Evolutionary conservation across 1,140 invertebrate species (phyloP), one percentile per base, ranked within the genome.

Genomic region (Saccostrea echinata): DNA sequence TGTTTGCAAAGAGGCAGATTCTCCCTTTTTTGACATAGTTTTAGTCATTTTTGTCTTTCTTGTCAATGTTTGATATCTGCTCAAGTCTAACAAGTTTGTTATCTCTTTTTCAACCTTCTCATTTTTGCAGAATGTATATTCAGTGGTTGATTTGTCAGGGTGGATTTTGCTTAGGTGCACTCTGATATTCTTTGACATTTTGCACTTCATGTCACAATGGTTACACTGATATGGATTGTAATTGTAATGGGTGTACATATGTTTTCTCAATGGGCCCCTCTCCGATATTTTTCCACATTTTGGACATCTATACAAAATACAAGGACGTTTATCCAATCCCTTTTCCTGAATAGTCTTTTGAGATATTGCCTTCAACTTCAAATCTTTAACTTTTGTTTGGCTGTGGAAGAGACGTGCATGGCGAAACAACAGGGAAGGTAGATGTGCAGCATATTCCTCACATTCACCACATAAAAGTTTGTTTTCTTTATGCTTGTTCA

Each of bases 191-290:
- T 76, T 87, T 85, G 18, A n/a, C 52, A 43, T 71, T 30, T 83
- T 85, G 6, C 84, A 85, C 51, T 85, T 87, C 55, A 85, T 71
- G 9, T 83, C 61, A 57, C 88, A 89, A 27, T 87, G 64, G 2
- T 81, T 68, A 84, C 86, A 88, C 9, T 88, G 71, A 33, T 71
- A 84, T 16, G 86, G 86, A 12, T 84, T 88, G 82, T 88, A 88
- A 24, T 88, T 57, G 52, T 84, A 84, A 84, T 88, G 86, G 33
- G 61, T 57, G 83, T 76, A 88, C 4, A 84, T 33, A 33, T 88
- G 86, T 68, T 51, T 52, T 30, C 53, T 84, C 4, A 88, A 27
- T n/a, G 82, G 51, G n/a, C 53, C 33, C 30, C 64, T 64, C 57
- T 84, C 51, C 21, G 82, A 68, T 53, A 55, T 71, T 33, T 84